Evolutionary conservation across 2,113 vertebrate species (phyloP).

Genomic region (Tenrec ecaudatus): DNA sequence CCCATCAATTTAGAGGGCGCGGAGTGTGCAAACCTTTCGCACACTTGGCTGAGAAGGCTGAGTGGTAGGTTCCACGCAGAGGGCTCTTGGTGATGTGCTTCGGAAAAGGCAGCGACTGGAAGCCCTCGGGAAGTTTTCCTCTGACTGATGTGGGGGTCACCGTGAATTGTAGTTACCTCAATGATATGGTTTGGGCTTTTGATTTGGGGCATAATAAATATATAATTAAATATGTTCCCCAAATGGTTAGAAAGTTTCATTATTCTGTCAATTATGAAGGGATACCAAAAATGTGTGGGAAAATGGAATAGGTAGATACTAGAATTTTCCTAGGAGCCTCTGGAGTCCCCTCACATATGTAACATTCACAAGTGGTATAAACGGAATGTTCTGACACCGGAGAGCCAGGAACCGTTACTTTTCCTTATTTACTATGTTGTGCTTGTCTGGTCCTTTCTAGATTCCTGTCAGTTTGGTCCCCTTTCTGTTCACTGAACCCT

Average conservation of each 20-base stretch:
- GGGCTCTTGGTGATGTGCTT: background rate
- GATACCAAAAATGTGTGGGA: too few species aligned
- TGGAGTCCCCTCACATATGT: too few species aligned
- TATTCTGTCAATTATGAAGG: background rate
- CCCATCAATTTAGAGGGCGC: too few species aligned
- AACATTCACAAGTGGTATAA: background rate
- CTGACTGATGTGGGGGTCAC: background rate
- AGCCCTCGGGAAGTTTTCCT: background rate
- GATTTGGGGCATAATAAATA: background rate
- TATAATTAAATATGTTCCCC: conserved; percentile 21
- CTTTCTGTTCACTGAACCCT: background rate
- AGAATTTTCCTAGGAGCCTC: too few species aligned
- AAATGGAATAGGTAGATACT: too few species aligned
- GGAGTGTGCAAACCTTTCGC: background rate
- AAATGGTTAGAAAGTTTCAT: background rate
- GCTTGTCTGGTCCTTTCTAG: background rate
- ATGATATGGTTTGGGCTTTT: background rate
- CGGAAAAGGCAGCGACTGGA: background rate
- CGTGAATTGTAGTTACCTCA: background rate
- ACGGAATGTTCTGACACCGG: background rate
- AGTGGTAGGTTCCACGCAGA: background rate
- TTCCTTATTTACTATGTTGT: conserved; percentile 13
- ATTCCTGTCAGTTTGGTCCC: background rate
- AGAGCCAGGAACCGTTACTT: background rate
- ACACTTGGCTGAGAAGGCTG: background rate